A percentile compares a stretch with the other conserved stretches of the same genome.
phyloP scores from a whole-genome alignment of 2,797 vertebrate genomes.

The Phyllotis vaccarum region DNA sequence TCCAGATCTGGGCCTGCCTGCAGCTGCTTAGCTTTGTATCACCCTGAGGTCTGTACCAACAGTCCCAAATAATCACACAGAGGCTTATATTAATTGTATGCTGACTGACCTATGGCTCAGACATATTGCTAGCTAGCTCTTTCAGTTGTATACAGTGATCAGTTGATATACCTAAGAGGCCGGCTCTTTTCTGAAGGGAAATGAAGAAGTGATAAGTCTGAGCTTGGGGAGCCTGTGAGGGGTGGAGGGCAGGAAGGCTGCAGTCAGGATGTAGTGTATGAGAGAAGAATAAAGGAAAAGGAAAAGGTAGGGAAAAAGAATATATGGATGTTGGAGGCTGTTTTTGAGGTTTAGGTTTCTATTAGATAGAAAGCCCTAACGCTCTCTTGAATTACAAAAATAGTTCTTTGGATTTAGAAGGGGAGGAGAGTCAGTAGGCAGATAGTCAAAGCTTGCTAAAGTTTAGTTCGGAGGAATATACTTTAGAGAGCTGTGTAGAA shows the following conservation, averaged over 20 bases:
- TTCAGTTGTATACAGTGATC: neutral
- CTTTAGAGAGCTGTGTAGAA: neutral
- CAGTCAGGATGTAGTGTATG: neutral
- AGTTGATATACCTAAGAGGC: neutral
- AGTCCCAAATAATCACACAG: too few relatives aligned
- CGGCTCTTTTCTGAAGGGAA: neutral
- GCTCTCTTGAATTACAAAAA: neutral
- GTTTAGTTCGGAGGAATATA: neutral
- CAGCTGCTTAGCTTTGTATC: too few relatives aligned
- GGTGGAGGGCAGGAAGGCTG: neutral
- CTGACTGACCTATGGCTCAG: too few relatives aligned
- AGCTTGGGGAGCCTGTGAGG: neutral
- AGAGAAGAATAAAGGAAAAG: neutral
- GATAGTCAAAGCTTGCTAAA: neutral
- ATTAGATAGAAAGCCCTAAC: neutral
- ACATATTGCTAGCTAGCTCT: too few relatives aligned
- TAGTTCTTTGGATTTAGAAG: neutral
- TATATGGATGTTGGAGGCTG: neutral
- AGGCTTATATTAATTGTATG: too few relatives aligned
- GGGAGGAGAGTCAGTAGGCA: neutral
- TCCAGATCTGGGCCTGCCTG: too few relatives aligned
- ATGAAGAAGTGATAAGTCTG: neutral
- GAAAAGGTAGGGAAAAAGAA: neutral
- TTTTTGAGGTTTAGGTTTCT: neutral
- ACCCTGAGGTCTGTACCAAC: too few relatives aligned